phyloP scores from a whole-genome alignment of 1,140 invertebrate genomes.

The Chlorops oryzae region DNA sequence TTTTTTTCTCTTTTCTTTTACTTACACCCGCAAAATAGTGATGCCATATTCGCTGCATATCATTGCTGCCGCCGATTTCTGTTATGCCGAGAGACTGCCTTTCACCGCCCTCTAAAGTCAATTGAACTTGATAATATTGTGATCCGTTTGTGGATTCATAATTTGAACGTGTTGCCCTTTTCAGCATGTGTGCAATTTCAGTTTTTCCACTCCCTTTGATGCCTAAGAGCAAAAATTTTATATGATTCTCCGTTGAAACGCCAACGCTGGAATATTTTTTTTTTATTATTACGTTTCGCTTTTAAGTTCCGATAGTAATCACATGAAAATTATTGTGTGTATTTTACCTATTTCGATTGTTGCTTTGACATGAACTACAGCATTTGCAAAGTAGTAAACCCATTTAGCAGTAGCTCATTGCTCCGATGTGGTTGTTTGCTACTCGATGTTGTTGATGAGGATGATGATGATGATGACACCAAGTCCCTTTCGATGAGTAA shows the following conservation, averaged over 20 bases:
- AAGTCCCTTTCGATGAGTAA: no score
- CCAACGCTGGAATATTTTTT: slow-evolving; percentile 5
- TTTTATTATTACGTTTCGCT: no score
- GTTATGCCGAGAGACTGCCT: slow-evolving; percentile 19
- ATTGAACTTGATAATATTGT: slow-evolving; percentile 21
- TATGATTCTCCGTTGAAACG: slow-evolving; percentile 6
- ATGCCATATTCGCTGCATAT: slow-evolving; percentile 41
- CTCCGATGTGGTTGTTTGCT: no score
- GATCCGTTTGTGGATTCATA: slow-evolving; percentile 32
- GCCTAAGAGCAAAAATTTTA: slow-evolving; percentile 33
- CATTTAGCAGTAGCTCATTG: no score
- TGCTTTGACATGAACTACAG: no score
- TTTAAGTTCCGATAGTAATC: no score
- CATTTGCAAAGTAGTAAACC: no score
- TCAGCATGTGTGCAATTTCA: slow-evolving; percentile 28
- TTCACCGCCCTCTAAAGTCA: neutral
- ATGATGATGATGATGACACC: no score
- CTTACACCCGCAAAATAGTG: slow-evolving; percentile 27
- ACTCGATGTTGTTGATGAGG: no score
- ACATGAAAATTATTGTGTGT: no score
- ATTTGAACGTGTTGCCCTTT: slow-evolving; percentile 13
- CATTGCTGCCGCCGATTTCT: slow-evolving; percentile 34
- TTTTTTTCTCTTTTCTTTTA: neutral
- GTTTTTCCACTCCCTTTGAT: slow-evolving; percentile 33
- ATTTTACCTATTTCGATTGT: no score